phyloP scores from a whole-genome alignment of 2,888 invertebrate genomes.

The Ophion obscuratus region DNA sequence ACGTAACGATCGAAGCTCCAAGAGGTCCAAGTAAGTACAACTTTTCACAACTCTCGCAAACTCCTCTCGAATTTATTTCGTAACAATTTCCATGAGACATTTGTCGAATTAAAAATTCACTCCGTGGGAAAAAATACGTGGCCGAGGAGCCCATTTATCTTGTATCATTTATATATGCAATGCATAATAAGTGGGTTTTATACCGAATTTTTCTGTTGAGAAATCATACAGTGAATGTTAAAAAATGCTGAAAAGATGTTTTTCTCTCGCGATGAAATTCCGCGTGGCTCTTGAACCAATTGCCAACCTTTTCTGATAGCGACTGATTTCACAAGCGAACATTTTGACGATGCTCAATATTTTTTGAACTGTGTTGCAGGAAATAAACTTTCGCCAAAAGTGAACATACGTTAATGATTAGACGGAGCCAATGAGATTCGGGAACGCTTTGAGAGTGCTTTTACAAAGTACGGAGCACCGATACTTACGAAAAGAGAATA shows the following conservation, averaged over 20 bases:
- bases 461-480: conserved; percentile 66
- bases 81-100: background rate
- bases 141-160: background rate
- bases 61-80: background rate
- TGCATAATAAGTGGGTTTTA: background rate
- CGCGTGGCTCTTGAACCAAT: background rate
- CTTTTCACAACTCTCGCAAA: background rate
- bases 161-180: background rate
- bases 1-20: conserved; percentile 87
- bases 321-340: background rate
- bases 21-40: conserved; percentile 87
- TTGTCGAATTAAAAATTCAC: background rate
- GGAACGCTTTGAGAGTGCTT: conserved; percentile 35
- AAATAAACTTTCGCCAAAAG: conserved; percentile 67
- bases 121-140: background rate
- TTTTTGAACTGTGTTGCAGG: conserved; percentile 67
- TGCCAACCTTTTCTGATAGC: background rate
- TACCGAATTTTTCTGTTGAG: background rate
- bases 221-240: background rate
- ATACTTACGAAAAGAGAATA: conserved; percentile 62
- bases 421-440: conserved; percentile 31
- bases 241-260: background rate
- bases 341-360: background rate
- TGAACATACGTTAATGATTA: conserved; percentile 45
- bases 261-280: background rate